phyloP scores from a whole-genome alignment of 2,888 invertebrate species.

The Stenurella melanura region DNA sequence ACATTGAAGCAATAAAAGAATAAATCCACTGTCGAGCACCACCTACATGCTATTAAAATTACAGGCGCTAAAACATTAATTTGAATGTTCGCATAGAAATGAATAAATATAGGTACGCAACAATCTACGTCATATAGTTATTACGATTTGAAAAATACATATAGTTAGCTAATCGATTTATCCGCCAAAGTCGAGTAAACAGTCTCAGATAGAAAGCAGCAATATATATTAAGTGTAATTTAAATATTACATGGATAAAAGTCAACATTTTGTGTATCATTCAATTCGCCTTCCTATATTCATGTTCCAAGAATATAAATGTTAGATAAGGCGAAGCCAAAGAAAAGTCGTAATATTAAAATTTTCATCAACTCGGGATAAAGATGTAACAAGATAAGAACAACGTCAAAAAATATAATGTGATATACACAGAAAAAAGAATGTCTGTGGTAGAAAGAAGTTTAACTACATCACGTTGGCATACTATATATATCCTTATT shows the following conservation, averaged over 20 bases:
- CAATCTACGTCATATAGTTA: background rate
- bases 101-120: no score
- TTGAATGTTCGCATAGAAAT: no score
- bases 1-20: no score
- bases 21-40: no score
- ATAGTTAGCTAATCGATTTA: background rate
- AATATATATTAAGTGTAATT: slow-evolving; percentile 1
- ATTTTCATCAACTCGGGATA: slow-evolving; percentile 48
- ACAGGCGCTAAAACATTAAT: no score
- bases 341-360: slow-evolving; percentile 47
- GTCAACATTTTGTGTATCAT: slow-evolving; percentile 13
- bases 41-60: no score
- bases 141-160: background rate
- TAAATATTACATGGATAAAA: slow-evolving; percentile 7
- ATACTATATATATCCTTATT: slow-evolving; percentile 57
- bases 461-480: slow-evolving; percentile 58
- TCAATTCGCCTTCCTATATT: slow-evolving; percentile 9
- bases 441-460: slow-evolving; percentile 52
- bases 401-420: slow-evolving; percentile 50
- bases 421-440: slow-evolving; percentile 51
- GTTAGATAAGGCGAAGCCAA: slow-evolving; percentile 38
- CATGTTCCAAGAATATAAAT: slow-evolving; percentile 14
- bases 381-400: slow-evolving; percentile 46
- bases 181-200: background rate
- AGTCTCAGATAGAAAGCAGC: background rate